Evolutionary conservation across 2,113 vertebrate species (phyloP).

Genomic region (Indicator indicator): DNA sequence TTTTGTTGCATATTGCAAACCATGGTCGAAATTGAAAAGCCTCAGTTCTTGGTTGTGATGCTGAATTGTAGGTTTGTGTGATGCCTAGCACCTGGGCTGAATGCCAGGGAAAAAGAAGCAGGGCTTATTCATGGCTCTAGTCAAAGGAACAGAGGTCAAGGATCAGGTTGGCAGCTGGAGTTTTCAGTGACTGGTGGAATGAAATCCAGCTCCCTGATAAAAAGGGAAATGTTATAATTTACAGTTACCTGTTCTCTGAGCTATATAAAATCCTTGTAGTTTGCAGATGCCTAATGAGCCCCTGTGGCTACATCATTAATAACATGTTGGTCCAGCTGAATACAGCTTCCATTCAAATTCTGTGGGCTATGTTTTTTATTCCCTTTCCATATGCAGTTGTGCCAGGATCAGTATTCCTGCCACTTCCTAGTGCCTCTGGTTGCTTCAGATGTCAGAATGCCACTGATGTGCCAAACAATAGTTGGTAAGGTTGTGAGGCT

Average conservation of each 20-base stretch:
- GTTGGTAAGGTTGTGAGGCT: background rate
- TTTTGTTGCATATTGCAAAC: background rate
- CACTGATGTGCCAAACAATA: background rate
- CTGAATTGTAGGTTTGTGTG: background rate
- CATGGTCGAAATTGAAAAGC: background rate
- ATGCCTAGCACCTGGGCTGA: background rate
- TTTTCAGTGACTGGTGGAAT: background rate
- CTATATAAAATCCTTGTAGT: background rate
- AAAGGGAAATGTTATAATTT: background rate
- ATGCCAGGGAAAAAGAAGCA: background rate
- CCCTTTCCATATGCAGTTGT: background rate
- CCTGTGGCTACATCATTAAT: background rate
- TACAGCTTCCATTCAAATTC: background rate
- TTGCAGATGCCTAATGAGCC: slow-evolving; percentile 25
- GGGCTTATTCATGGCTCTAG: background rate
- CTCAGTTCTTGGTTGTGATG: background rate
- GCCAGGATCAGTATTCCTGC: slow-evolving; percentile 30
- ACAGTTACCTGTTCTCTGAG: slow-evolving; percentile 1
- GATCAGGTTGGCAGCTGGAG: background rate
- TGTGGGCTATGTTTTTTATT: background rate
- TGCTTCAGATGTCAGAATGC: background rate
- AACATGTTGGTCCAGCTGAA: background rate
- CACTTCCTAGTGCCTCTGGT: background rate
- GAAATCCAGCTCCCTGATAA: background rate
- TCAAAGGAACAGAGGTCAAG: background rate